A percentile compares a stretch with the other conserved stretches of the same genome.
Evolutionary conservation across 2,888 invertebrate species (phyloP).

Genomic region (Linnaemya tessellans): DNA sequence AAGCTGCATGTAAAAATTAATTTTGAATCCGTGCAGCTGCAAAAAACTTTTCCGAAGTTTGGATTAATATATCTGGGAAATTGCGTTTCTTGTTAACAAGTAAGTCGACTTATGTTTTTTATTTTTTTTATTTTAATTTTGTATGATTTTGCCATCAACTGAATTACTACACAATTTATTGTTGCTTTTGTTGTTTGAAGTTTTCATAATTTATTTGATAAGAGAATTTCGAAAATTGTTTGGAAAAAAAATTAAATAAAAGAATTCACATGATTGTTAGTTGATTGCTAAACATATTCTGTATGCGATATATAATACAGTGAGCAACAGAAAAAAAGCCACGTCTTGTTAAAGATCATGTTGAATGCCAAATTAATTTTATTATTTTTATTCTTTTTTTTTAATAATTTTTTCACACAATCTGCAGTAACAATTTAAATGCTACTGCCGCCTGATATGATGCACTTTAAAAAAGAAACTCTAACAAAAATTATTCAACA

Average conservation of each 20-base stretch:
- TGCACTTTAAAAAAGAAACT: too few relatives aligned
- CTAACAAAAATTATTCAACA: not conserved
- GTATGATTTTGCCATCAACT: constrained; percentile 5
- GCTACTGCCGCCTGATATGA: too few relatives aligned
- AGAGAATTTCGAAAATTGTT: constrained; percentile 45
- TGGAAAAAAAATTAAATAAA: not conserved
- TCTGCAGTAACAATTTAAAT: too few relatives aligned
- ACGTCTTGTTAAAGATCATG: not conserved
- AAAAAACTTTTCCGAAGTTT: not conserved
- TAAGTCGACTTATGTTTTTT: constrained; percentile 28
- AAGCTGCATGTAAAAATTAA: not conserved
- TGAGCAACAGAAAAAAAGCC: not conserved
- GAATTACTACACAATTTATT: constrained; percentile 46
- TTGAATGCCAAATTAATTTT: not conserved
- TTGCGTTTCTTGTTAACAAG: constrained; percentile 22
- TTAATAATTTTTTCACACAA: too few relatives aligned
- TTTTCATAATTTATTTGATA: constrained; percentile 38
- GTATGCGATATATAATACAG: constrained; percentile 37
- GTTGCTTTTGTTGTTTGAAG: constrained; percentile 16
- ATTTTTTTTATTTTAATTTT: constrained; percentile 3
- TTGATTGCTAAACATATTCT: constrained; percentile 12
- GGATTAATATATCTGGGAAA: constrained; percentile 9
- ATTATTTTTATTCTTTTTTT: too few relatives aligned
- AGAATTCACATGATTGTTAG: constrained; percentile 64
- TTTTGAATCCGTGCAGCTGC: not conserved